These are phyloP conservation scores for Tonatia bakeri DNA, from an alignment of 2,113 vertebrate species.

Conservation along the genomic window DNA sequence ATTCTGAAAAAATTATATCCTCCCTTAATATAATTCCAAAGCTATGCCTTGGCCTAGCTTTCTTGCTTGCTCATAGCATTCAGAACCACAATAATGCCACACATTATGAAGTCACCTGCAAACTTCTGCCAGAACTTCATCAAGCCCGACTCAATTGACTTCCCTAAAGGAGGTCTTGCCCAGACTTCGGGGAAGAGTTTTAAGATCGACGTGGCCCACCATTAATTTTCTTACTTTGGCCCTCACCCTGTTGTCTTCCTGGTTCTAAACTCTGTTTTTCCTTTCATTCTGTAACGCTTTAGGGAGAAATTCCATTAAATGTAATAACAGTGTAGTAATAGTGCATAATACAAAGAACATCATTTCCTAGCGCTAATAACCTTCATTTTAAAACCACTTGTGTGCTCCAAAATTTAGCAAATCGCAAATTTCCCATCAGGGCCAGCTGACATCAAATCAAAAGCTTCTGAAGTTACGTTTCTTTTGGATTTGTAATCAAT, in stretches of 20 bases:
- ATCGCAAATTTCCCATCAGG: constrained; percentile 55
- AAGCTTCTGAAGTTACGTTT: constrained; percentile 59
- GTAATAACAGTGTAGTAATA: constrained; percentile 32
- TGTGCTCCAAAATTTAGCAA: constrained; percentile 56
- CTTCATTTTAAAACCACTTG: constrained; percentile 64
- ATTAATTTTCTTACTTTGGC: not conserved
- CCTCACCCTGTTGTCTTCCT: not conserved
- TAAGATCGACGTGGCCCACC: not conserved
- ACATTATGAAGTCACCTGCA: not conserved
- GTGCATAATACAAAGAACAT: constrained; percentile 42
- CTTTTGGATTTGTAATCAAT: constrained; percentile 60
- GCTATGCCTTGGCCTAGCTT: not conserved
- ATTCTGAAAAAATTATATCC: constrained; percentile 18
- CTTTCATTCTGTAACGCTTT: constrained; percentile 27
- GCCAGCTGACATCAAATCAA: not conserved
- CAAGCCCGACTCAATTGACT: not conserved
- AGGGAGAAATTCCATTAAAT: constrained; percentile 55
- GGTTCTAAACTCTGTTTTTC: constrained; percentile 7
- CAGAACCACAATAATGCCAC: not conserved
- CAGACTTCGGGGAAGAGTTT: not conserved
- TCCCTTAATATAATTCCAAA: constrained; percentile 27
- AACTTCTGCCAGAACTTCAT: not conserved
- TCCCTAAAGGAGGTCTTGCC: not conserved
- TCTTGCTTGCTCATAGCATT: not conserved
- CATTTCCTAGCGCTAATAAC: constrained; percentile 60